These are phyloP conservation scores for Tinea trinotella DNA, from an alignment of 2,888 invertebrate species.

Conservation along the genomic window DNA sequence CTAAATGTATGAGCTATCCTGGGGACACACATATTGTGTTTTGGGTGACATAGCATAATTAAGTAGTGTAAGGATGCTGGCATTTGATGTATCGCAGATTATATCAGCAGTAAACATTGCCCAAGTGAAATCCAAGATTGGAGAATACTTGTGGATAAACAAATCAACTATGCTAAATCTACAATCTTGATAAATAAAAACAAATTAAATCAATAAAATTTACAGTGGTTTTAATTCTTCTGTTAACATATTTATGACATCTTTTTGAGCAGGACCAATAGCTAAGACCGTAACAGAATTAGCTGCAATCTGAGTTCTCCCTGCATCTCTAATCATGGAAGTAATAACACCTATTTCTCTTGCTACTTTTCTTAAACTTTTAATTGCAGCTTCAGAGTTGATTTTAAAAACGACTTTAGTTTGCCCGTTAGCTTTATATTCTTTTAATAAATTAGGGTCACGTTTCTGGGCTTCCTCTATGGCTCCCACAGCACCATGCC, in stretches of 20 bases:
- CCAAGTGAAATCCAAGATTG: too few species aligned
- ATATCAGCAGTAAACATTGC: too few species aligned
- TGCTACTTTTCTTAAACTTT: conserved; percentile 74
- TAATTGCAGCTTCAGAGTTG: conserved; percentile 77
- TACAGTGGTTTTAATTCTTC: conserved; percentile 83
- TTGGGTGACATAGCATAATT: too few species aligned
- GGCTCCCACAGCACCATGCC: conserved; percentile 86
- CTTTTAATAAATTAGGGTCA: conserved; percentile 59
- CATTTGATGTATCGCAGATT: too few species aligned
- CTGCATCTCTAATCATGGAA: conserved; percentile 83
- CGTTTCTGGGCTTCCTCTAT: conserved; percentile 73
- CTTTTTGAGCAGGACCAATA: conserved; percentile 82
- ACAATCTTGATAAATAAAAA: too few species aligned
- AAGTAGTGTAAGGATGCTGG: too few species aligned
- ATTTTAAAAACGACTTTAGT: conserved; percentile 83
- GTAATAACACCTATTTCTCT: conserved; percentile 72
- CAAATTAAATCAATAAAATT: too few species aligned
- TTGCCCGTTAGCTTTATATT: conserved; percentile 75
- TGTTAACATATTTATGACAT: conserved; percentile 78
- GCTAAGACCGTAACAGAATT: conserved; percentile 87
- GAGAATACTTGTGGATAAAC: too few species aligned
- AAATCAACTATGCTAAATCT: too few species aligned
- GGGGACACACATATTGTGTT: too few species aligned
- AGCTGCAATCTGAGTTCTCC: conserved; percentile 85
- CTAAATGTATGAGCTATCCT: too few species aligned